Conservation (phyloP, 1,140 invertebrate species). For the Formica selysi region DNA sequence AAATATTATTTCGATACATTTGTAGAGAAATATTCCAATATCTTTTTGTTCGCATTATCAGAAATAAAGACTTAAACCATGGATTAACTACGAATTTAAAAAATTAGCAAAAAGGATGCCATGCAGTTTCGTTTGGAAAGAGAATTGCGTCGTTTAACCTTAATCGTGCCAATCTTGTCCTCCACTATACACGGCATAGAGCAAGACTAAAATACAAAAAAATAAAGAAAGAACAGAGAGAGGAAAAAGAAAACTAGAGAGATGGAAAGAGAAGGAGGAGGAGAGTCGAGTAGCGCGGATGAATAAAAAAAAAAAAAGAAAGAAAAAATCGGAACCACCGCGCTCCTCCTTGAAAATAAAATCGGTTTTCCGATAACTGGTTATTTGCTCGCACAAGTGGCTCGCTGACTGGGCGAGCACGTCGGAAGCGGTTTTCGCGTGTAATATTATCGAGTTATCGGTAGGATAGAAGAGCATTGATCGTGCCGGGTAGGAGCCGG, state of each 20-base stretch:
- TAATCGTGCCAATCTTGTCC: constrained; percentile 50
- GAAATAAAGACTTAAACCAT: neutral
- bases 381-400: constrained; percentile 85
- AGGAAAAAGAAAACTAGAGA: constrained; percentile 2
- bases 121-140: constrained; percentile 22
- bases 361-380: constrained; percentile 85
- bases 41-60: neutral
- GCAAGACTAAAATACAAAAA: constrained; percentile 21
- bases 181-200: neutral
- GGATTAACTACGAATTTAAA: neutral
- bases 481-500: constrained; percentile 60
- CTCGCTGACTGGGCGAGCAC: constrained; percentile 84
- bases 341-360: constrained; percentile 81
- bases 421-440: constrained; percentile 84
- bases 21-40: neutral
- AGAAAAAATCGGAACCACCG: constrained; percentile 65
- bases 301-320: constrained; percentile 5
- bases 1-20: no score
- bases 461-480: constrained; percentile 75
- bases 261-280: neutral
- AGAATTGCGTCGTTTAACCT: constrained; percentile 44
- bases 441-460: constrained; percentile 86
- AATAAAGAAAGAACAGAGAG: constrained; percentile 2
- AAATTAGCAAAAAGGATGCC: neutral
- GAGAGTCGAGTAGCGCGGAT: constrained; percentile 25